These are phyloP conservation scores for Drosophila niveifrons DNA, from an alignment of 2,888 invertebrate genomes.

Conservation along the genomic window DNA sequence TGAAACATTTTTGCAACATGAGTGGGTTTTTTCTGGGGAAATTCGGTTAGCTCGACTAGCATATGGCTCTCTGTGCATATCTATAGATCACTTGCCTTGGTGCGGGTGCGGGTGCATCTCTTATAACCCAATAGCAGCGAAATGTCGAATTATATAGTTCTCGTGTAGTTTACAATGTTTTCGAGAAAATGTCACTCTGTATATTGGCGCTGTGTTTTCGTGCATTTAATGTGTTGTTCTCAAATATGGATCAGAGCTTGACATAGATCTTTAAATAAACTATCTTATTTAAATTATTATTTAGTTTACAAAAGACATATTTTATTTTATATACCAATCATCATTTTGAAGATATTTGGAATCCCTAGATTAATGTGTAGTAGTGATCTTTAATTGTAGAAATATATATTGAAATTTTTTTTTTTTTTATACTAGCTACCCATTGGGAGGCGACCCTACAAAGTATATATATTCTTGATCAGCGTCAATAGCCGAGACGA, in stretches of 20 bases:
- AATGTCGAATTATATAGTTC: slow-evolving; percentile 9
- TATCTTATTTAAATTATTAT: not conserved
- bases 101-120: slow-evolving; percentile 22
- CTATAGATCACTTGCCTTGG: slow-evolving; percentile 12
- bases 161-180: slow-evolving; percentile 48
- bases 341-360: no score
- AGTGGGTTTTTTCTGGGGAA: slow-evolving; percentile 74
- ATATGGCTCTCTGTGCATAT: slow-evolving; percentile 42
- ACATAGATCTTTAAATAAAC: not conserved
- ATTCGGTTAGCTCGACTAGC: slow-evolving; percentile 63
- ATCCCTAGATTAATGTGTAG: no score
- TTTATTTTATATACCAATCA: no score
- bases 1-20: slow-evolving; percentile 73
- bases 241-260: slow-evolving; percentile 8
- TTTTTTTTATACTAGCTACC: no score
- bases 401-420: no score
- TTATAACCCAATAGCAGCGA: slow-evolving; percentile 7
- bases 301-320: no score
- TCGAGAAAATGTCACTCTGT: slow-evolving; percentile 36
- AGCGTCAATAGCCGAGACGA: no score
- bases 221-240: slow-evolving; percentile 23
- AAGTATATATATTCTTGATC: no score
- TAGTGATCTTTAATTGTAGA: no score
- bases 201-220: slow-evolving; percentile 24
- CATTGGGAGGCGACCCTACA: no score